A percentile compares a stretch with the other conserved stretches of the same genome.
Evolutionary conservation across 2,797 vertebrate genomes (phyloP).

Genomic region (Poliocrania exsul): DNA sequence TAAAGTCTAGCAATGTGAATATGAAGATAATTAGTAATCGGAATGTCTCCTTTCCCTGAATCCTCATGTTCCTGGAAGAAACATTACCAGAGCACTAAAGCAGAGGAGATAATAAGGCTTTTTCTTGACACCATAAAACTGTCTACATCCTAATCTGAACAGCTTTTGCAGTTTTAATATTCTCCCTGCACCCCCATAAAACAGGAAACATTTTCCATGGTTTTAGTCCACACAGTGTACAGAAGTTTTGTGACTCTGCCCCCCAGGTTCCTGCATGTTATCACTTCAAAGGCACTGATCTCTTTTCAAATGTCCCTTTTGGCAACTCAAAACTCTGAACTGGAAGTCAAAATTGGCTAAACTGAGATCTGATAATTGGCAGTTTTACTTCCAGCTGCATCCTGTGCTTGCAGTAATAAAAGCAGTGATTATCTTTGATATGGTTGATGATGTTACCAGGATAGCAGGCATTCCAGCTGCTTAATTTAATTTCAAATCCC

Average conservation of each 20-base stretch:
- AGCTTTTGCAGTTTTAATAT: slow-evolving; percentile 19
- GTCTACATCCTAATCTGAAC: slow-evolving; percentile 4
- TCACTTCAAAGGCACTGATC: slow-evolving; percentile 46
- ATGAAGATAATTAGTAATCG: slow-evolving; percentile 16
- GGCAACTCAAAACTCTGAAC: slow-evolving; percentile 62
- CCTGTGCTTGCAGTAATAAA: slow-evolving; percentile 57
- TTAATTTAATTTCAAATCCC: slow-evolving; percentile 70
- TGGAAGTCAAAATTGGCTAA: slow-evolving; percentile 66
- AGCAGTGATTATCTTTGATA: slow-evolving; percentile 60
- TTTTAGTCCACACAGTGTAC: not conserved
- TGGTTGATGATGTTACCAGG: slow-evolving; percentile 54
- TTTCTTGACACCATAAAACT: slow-evolving; percentile 20
- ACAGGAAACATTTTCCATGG: slow-evolving; percentile 10
- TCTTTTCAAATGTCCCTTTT: slow-evolving; percentile 65
- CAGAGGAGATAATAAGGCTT: slow-evolving; percentile 28
- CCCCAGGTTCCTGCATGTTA: slow-evolving; percentile 31
- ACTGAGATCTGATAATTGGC: slow-evolving; percentile 62
- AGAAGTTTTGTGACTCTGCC: slow-evolving; percentile 44
- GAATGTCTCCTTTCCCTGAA: slow-evolving; percentile 31
- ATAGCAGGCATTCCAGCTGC: slow-evolving; percentile 53
- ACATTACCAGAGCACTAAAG: slow-evolving; percentile 47
- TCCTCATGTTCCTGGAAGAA: slow-evolving; percentile 21
- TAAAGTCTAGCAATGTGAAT: not conserved
- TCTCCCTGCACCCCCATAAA: slow-evolving; percentile 33
- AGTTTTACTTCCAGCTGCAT: slow-evolving; percentile 61